Evolutionary conservation across 2,797 vertebrate genomes (phyloP), one percentile per base, ranked within the genome.

Genomic region (Cyprinella venusta): DNA sequence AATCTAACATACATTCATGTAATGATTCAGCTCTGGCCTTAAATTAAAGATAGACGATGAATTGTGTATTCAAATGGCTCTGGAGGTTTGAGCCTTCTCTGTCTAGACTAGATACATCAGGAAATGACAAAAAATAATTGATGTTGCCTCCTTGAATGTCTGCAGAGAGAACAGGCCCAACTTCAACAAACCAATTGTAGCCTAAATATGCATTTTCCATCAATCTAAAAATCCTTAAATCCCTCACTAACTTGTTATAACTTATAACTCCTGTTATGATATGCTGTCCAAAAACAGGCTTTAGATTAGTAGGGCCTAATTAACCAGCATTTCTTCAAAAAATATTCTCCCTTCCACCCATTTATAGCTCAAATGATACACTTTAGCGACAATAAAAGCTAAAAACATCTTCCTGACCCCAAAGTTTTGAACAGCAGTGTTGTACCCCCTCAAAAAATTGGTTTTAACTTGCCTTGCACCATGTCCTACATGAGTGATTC

Each of bases 21-120:
- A 71, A 61, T 56, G 64, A 61, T 45, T 78, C 70, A 71, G 63
- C 70, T 45, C 30, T 76, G 59, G 18, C 45, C 33, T 70, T 19
- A 81, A 48, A 86, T 87, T 84, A 59, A 24, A 81, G 38, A 56
- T 65, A 77, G 48, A 76, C 33, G 30, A 21, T 71, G 67, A 26
- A 48, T 36, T 63, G 74, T 48, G 67, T 65, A 30, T 40, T 42
- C 15, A 54, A 30, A 33, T n/a, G 74, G 21, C 30, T 42, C 21
- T 81, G 84, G 18, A 56, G 56, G 38, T 50, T 19, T 9, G 30
- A 45, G 18, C 61, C 56, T 74, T 74, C 26, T 56, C n/a, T 75
- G 75, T 45, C 52, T 48, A 83, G 81, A 83, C 74, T 77, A 19
- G 19, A 59, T 33, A 19, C 38, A 69, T 45, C 24, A 56, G 71